Conservation (phyloP, 2,797 vertebrate genomes). For the Neosilurus hyrtlii region DNA sequence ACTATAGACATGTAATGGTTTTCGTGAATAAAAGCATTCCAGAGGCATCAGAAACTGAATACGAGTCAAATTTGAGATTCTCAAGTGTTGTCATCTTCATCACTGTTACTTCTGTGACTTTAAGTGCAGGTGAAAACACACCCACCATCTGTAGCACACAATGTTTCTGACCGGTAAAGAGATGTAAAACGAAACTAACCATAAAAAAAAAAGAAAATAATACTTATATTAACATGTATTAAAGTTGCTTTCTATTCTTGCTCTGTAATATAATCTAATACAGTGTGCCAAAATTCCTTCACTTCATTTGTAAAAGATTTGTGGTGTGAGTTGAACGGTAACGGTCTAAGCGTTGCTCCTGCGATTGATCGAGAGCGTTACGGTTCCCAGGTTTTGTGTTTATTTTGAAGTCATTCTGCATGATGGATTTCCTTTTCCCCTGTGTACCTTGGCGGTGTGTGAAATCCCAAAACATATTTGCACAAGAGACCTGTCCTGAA, state of each 20-base stretch:
- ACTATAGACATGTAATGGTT: neutral
- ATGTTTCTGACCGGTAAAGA: too few relatives aligned
- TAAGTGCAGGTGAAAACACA: too few relatives aligned
- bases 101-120: neutral
- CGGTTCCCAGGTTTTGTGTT: neutral
- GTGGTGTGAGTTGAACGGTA: neutral
- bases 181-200: neutral
- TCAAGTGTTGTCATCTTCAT: neutral
- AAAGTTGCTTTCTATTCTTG: neutral
- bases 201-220: neutral
- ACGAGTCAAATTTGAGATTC: neutral
- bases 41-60: neutral
- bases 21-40: neutral
- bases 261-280: constrained; percentile 4
- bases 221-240: neutral
- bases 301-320: neutral
- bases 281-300: constrained; percentile 1
- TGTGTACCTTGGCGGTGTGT: neutral
- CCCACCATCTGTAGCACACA: too few relatives aligned
- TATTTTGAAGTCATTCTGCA: neutral
- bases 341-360: neutral
- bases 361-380: neutral
- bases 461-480: neutral
- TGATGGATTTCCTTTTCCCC: neutral
- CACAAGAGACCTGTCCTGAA: neutral